Evolutionary conservation across 2,113 vertebrate species (phyloP).

Genomic region (Epinephelus moara): DNA sequence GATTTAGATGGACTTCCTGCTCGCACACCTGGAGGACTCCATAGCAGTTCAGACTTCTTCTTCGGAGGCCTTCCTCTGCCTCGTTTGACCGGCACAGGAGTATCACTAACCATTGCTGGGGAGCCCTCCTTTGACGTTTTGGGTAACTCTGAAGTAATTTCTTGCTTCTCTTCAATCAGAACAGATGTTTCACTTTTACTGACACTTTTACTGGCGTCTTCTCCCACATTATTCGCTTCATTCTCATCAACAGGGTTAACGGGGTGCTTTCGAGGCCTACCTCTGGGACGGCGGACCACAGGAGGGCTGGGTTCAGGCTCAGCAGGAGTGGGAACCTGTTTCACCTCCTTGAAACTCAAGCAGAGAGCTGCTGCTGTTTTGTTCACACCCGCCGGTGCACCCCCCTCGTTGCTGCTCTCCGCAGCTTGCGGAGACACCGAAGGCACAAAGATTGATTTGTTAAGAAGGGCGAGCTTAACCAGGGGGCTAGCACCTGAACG

Average conservation of each 20-base stretch:
- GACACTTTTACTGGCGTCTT: background rate
- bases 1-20: background rate
- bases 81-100: background rate
- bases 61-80: conserved; percentile 65
- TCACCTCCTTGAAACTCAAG: conserved; percentile 14
- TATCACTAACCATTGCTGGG: background rate
- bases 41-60: accelerated
- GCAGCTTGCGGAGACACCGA: background rate
- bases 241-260: too few species aligned
- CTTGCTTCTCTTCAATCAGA: background rate
- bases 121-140: background rate
- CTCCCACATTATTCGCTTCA: background rate
- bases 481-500: background rate
- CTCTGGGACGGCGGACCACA: background rate
- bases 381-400: background rate
- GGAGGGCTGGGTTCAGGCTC: accelerated
- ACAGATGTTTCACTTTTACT: background rate
- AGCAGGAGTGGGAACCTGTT: background rate
- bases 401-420: background rate
- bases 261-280: conserved; percentile 46
- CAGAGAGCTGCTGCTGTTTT: background rate
- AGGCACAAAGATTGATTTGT: conserved; percentile 22
- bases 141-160: accelerated
- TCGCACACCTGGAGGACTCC: background rate
- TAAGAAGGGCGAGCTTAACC: background rate